Percentiles rank a stretch among this genome's conserved stretches.
Conservation (phyloP, 2,888 invertebrate species). For the Melipona beecheii region DNA sequence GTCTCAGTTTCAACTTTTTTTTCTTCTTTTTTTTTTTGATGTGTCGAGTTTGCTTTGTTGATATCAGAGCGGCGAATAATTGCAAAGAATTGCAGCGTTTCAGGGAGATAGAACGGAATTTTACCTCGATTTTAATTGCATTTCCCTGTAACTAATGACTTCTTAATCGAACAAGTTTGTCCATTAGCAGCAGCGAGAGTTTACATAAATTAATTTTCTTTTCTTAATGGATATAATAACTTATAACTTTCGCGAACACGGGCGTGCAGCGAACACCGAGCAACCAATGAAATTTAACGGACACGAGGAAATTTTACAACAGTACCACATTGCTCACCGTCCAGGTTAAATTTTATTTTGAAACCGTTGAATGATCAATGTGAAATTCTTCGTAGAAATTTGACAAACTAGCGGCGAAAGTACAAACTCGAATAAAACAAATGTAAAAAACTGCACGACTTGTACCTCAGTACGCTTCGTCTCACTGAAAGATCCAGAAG, state of each 20-base stretch:
- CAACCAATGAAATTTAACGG: neutral
- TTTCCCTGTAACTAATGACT: neutral
- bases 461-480: no score
- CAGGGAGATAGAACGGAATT: neutral
- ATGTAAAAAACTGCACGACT: no score
- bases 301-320: no score
- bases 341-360: no score
- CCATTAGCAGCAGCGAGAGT: slow-evolving; percentile 6
- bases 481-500: no score
- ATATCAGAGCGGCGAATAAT: neutral
- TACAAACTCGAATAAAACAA: no score
- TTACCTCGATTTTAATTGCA: neutral
- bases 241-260: neutral
- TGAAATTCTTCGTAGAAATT: no score
- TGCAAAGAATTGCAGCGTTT: neutral
- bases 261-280: neutral
- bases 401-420: no score
- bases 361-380: no score
- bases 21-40: no score
- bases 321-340: no score
- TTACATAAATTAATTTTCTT: neutral
- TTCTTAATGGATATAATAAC: neutral
- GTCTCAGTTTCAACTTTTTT: no score
- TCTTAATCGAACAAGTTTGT: neutral
- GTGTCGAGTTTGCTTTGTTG: neutral